Evolutionary conservation across 1,140 invertebrate genomes (phyloP), one percentile per base, ranked within the genome.

Genomic region (Drosophila miranda): DNA sequence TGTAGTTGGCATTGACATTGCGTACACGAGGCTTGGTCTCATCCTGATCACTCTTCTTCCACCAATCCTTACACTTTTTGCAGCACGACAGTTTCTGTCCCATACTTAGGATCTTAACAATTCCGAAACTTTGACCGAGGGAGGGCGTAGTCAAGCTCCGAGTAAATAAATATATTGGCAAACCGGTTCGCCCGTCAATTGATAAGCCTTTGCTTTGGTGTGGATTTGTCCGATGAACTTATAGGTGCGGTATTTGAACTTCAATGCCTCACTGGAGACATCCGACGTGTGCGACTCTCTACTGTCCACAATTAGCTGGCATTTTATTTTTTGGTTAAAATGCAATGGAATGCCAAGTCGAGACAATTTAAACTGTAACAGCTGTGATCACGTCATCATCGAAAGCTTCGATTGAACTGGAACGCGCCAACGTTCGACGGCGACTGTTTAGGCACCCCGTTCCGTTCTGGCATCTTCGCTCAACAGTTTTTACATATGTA

Each of bases 201-300:
- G 66, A 69, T 69, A 69, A 69, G 66, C 50, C 66, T 8, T 2
- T 13, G 42, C n/a, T 49, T 45, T 49, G 19, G 19, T 19, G 62
- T 69, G 55, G 44, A 56, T 56, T 68, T 23, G 45, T 13, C 34
- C 16, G 50, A 53, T 61, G 50, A 44, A 53, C 53, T 61, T 61
- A 34, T 68, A 44, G 66, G 66, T 48, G 51, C 49, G 66, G 63
- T 69, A n/a, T 68, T 69, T 69, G 44, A 56, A 69, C 51, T 56
- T 56, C 48, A 26, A 34, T 19, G 41, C 7, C 23, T 26, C 23
- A 26, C 23, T 26, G 23, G 23, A 26, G 23, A 4, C 19, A 19
- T 19, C 9, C 62, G 9, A 41, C 26, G 44, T 16, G 43, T 14
- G 23, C 23, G 38, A 38, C 23, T 5, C 23, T 23, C 23, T 5